Base-by-base conservation (phyloP, 2,113 vertebrate genomes). In the Cacatua alba region DNA sequence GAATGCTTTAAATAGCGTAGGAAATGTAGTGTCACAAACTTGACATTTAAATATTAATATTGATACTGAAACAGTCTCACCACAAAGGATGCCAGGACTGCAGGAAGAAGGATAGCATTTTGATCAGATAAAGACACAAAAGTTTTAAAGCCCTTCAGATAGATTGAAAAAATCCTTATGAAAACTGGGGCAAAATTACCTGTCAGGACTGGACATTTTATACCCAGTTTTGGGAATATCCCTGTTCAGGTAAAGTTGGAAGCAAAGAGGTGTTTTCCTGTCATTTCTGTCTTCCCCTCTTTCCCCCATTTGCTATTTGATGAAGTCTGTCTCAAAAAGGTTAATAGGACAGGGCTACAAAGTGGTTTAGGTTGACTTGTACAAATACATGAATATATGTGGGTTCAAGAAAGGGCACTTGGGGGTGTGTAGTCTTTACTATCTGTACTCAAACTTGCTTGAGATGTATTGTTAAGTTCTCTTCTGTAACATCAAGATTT, bases 1-100 rank as follows among this genome's bases (percentile, higher is more conserved):
- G 91, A 96, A 83, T 84, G 67, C 86, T 96, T 98, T 92, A 98
- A 97, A 97, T 97, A 97, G 95, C 92, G 81, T 97, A 97, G 98
- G 97, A 98, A 98, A 96, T 94, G 92, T 97, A 96, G 91, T 97
- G 92, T 98, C 97, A 96, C 96, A 95, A 92, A 95, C 96, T 97
- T 98, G 98, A 98, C 98, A 98, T 98, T 98, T 98, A 90, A 95
- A 21, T 98, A 96, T 98, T 96, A 97, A 98, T 97, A 98, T 81
- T 97, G 97, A 97, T 98, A 98, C 97, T 74, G 98, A 98, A 97
- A 97, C 95, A 97, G 95, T 94, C 88, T 97, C 82, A 96, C 97
- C 97, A 90, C 97, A 98, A 69, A 98, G 94, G 97, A 97, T 97
- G 94, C 92, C 96, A 82, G 82, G 94, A 55, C 53, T 64, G 80